Evolutionary conservation across 2,113 vertebrate genomes (phyloP).

Genomic region (Pachypanchax playfairii): DNA sequence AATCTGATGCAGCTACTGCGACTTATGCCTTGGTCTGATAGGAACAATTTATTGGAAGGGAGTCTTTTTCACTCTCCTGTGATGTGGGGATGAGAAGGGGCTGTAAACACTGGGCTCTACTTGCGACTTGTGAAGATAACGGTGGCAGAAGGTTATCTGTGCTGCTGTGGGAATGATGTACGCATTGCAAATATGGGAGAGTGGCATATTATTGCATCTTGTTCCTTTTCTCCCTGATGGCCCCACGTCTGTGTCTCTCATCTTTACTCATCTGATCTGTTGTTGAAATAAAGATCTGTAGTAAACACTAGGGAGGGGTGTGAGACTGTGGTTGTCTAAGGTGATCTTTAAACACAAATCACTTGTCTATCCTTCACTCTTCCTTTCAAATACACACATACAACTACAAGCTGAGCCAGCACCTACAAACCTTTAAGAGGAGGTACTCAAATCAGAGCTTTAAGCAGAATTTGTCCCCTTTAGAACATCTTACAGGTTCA

Average conservation of each 20-base stretch:
- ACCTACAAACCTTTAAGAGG: slow-evolving; percentile 1
- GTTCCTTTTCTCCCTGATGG: slow-evolving; percentile 3
- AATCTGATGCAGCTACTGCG: slow-evolving; percentile 53
- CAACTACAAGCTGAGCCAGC: slow-evolving; percentile 8
- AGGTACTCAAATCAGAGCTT: neutral
- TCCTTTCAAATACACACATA: neutral
- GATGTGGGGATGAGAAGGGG: slow-evolving; percentile 52
- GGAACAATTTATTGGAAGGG: slow-evolving; percentile 53
- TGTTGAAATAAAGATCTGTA: slow-evolving; percentile 45
- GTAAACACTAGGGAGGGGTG: slow-evolving; percentile 26
- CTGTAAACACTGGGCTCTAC: slow-evolving; percentile 53
- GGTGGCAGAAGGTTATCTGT: slow-evolving; percentile 59
- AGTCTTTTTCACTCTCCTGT: slow-evolving; percentile 37
- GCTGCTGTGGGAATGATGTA: slow-evolving; percentile 45
- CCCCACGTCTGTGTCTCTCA: slow-evolving; percentile 17
- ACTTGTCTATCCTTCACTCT: neutral
- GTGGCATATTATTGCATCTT: neutral
- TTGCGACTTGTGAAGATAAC: slow-evolving; percentile 43
- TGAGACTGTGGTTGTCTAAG: slow-evolving; percentile 12
- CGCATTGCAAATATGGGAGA: slow-evolving; percentile 38
- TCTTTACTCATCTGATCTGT: slow-evolving; percentile 46
- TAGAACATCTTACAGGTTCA: neutral
- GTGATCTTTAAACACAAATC: slow-evolving; percentile 7
- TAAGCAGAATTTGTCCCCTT: neutral
- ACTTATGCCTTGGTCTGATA: slow-evolving; percentile 54